These are phyloP conservation scores for Tenthredo livida DNA, from an alignment of 2,888 invertebrate genomes.

Conservation along the genomic window DNA sequence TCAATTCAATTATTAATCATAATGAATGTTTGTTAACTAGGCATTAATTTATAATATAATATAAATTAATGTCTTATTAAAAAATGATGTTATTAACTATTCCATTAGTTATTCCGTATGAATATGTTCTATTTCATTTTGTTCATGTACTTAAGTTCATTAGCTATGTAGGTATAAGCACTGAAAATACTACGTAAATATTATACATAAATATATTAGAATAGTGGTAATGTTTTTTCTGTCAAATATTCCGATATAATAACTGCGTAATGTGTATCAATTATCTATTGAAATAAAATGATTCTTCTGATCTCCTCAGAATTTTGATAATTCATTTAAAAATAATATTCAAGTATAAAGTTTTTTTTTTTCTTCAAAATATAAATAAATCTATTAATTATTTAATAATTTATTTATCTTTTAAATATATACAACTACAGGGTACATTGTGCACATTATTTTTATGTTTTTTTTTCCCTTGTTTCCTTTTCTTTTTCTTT, in stretches of 20 bases:
- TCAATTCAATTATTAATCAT: neutral
- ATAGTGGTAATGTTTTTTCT: neutral
- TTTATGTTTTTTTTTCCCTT: neutral
- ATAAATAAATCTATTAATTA: neutral
- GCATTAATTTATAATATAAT: neutral
- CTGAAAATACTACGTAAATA: neutral
- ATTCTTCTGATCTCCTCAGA: neutral
- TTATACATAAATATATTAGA: neutral
- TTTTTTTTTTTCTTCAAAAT: conserved; percentile 14
- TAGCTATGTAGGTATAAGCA: neutral
- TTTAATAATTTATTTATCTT: conserved; percentile 45
- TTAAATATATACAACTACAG: conserved; percentile 48
- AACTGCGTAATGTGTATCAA: neutral
- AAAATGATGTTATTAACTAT: neutral
- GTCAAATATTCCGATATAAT: neutral
- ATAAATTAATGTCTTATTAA: neutral
- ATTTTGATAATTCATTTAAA: neutral
- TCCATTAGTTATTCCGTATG: neutral
- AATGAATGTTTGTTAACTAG: neutral
- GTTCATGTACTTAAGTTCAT: neutral
- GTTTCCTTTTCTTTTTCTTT: neutral
- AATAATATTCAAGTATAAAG: too few species aligned
- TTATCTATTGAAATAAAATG: neutral
- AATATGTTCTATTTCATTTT: neutral
- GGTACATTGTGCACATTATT: conserved; percentile 46